These are phyloP conservation scores for Margaritifera margaritifera DNA, from an alignment of 2,888 invertebrate genomes.

Conservation along the genomic window DNA sequence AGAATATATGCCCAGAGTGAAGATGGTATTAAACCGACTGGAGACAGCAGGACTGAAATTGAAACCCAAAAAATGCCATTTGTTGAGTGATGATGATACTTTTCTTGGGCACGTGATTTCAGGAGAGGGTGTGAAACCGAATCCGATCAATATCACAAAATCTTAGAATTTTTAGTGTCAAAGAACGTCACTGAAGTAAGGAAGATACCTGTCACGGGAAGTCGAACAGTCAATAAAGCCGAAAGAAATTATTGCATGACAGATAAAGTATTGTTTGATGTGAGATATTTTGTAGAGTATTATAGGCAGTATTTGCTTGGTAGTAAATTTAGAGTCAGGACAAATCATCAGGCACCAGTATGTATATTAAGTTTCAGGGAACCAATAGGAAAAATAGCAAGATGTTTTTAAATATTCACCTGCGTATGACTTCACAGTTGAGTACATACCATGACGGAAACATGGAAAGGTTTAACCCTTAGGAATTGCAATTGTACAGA, in stretches of 20 bases:
- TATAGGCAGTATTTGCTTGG: slow-evolving; percentile 22
- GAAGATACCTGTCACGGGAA: too few relatives aligned
- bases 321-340: slow-evolving; percentile 15
- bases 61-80: too few relatives aligned
- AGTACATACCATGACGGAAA: slow-evolving; percentile 16
- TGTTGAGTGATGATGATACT: too few relatives aligned
- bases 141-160: too few relatives aligned
- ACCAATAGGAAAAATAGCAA: slow-evolving; percentile 20
- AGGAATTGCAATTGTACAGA: slow-evolving; percentile 4
- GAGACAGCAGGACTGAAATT: too few relatives aligned
- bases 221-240: slow-evolving; percentile 26
- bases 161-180: too few relatives aligned
- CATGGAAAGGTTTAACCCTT: slow-evolving; percentile 15
- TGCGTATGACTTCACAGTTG: slow-evolving; percentile 14
- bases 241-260: slow-evolving; percentile 24
- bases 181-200: too few relatives aligned
- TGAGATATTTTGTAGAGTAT: slow-evolving; percentile 19
- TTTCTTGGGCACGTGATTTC: too few relatives aligned
- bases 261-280: slow-evolving; percentile 17
- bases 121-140: too few relatives aligned
- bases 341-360: slow-evolving; percentile 19
- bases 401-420: slow-evolving; percentile 23
- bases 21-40: too few relatives aligned
- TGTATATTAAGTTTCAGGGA: slow-evolving; percentile 21
- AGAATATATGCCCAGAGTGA: too few relatives aligned